phyloP scores from a whole-genome alignment of 2,888 invertebrate genomes.

The Crematogaster levior region DNA sequence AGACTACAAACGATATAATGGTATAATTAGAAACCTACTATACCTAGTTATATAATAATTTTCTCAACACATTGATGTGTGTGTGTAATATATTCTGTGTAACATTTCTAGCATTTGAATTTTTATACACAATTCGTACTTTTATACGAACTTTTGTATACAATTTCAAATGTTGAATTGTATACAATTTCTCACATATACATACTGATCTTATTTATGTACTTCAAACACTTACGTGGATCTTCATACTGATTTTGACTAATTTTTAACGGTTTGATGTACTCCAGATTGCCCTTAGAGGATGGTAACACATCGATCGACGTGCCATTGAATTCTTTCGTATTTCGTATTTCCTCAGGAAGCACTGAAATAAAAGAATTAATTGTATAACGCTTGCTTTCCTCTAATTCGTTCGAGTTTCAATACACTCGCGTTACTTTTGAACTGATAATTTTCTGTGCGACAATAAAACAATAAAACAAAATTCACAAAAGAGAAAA shows the following conservation, averaged over 20 bases:
- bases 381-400: not conserved
- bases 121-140: not conserved
- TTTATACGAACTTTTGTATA: not conserved
- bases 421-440: not conserved
- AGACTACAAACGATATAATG: not conserved
- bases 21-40: not conserved
- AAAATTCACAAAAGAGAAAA: not conserved
- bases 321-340: constrained; percentile 29
- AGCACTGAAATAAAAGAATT: constrained; percentile 63
- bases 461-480: too few relatives aligned
- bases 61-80: not conserved
- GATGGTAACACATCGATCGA: constrained; percentile 69
- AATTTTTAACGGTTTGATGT: constrained; percentile 88
- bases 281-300: constrained; percentile 85
- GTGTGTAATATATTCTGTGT: not conserved
- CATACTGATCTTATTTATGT: not conserved
- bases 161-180: not conserved
- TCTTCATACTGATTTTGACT: constrained; percentile 87
- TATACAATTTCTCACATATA: not conserved
- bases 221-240: constrained; percentile 79
- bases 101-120: too few relatives aligned
- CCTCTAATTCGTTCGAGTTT: not conserved
- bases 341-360: constrained; percentile 17
- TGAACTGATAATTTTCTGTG: not conserved
- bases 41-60: too few relatives aligned